These are phyloP conservation scores for Spilosoma lubricipeda DNA, from an alignment of 2,888 invertebrate genomes.

Conservation along the genomic window DNA sequence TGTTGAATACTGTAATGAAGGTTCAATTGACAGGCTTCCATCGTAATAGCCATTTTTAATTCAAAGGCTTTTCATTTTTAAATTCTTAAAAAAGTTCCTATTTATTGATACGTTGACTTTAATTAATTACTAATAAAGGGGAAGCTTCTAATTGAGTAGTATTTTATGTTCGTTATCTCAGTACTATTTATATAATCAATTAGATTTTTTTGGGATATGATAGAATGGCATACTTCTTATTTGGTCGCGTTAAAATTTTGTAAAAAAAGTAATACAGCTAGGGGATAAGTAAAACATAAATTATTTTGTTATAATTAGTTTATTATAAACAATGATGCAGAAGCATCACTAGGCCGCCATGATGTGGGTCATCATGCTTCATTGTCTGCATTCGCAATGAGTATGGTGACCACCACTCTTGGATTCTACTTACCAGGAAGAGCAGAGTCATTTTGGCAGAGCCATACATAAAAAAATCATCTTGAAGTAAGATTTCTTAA, in stretches of 20 bases:
- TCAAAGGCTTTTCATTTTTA: not conserved
- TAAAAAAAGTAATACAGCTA: not conserved
- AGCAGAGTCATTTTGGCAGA: too few species aligned
- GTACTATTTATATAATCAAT: not conserved
- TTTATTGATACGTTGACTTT: too few species aligned
- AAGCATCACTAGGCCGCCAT: too few species aligned
- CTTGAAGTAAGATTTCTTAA: not conserved
- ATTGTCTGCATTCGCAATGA: too few species aligned
- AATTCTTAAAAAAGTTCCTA: too few species aligned
- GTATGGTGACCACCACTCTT: too few species aligned
- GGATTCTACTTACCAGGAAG: too few species aligned
- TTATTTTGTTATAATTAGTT: too few species aligned
- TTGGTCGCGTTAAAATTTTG: not conserved
- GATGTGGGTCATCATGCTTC: too few species aligned
- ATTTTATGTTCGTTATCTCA: not conserved
- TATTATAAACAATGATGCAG: too few species aligned
- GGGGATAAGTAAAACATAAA: too few species aligned
- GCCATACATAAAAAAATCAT: too few species aligned
- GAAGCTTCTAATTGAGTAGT: not conserved
- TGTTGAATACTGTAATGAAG: conserved; percentile 1
- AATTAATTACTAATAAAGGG: not conserved
- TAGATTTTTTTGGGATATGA: not conserved
- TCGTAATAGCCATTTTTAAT: not conserved
- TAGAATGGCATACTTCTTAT: not conserved
- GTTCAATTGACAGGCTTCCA: not conserved